These are phyloP conservation scores for Sclerodermus sp. DNA, from an alignment of 2,888 invertebrate species.

Conservation along the genomic window DNA sequence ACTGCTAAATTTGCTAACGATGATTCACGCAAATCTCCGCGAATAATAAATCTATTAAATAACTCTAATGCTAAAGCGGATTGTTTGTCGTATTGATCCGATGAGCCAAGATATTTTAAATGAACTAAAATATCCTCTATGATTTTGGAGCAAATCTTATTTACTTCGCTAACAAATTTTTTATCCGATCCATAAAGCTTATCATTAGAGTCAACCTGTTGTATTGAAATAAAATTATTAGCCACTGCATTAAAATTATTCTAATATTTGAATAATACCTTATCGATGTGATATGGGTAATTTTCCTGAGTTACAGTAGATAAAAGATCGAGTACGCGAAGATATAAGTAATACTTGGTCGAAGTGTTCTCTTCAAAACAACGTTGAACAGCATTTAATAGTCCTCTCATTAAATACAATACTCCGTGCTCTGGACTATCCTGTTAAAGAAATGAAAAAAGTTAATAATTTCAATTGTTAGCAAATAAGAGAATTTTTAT, in stretches of 20 bases:
- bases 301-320: conserved; percentile 78
- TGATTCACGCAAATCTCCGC: conserved; percentile 66
- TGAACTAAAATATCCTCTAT: conserved; percentile 77
- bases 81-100: conserved; percentile 69
- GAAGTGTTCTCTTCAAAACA: conserved; percentile 71
- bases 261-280: conserved; percentile 33
- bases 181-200: conserved; percentile 86
- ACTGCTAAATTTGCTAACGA: conserved; percentile 70
- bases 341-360: conserved; percentile 70
- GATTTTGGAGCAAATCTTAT: conserved; percentile 74
- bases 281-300: conserved; percentile 84
- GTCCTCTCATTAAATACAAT: conserved; percentile 76
- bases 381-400: conserved; percentile 79
- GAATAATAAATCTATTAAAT: conserved; percentile 68
- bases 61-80: conserved; percentile 74
- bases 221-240: conserved; percentile 27
- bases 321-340: conserved; percentile 77
- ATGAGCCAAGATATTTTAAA: conserved; percentile 67
- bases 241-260: conserved; percentile 7
- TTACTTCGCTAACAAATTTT: conserved; percentile 80
- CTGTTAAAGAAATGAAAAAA: conserved; percentile 58
- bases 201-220: conserved; percentile 88
- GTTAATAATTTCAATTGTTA: neutral
- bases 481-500: neutral
- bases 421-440: conserved; percentile 89